Base-by-base conservation (phyloP, 1,140 invertebrate species). In the Coenobita brevimanus region DNA sequence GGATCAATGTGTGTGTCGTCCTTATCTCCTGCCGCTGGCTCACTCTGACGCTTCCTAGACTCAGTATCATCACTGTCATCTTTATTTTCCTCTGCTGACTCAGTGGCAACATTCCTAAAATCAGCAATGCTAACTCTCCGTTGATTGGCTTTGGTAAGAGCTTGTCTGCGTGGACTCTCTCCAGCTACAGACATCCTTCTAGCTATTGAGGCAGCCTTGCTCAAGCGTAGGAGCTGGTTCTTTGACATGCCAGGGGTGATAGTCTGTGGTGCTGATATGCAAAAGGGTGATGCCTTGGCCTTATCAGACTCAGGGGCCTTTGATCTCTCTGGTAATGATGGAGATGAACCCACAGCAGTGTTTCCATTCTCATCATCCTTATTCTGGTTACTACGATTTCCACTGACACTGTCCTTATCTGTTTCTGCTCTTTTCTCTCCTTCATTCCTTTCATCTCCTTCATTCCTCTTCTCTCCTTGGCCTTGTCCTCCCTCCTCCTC, bases 401-500 rank as follows among this genome's bases (percentile, higher is more conserved):
- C 71, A 64, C 21, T 30, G 24, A 38, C 54, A 27, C 30, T 30
- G 15, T 62, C 50, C 21, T 38, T 41, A 46, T 71, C 24, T 8
- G 27, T 3, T 27, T 15, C 41, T 30, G 33, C 38, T 6, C 64
- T 54, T 36, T 67, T 33, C 24, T 69, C 43, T 43, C n/a, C 81
- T n/a, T 79, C 73, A 41, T 78, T 64, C n/a, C 30, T 54, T 60
- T 90, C 57, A 89, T 83, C 21, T 83, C 76, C 43, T 60, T 85
- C 62, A 57, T 89, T 73, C 60, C 89, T 50, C 6, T 50, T 17
- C 46, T 50, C 46, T 17, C 46, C 46, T 27, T 54, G 64, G 46
- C 83, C 33, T 27, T 54, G 64, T 41, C 83, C 33, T 2, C 57
- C 67, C n/a, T 57, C 85, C 8, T 82, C 73, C 64, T 90, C 57